Conservation (phyloP, 2,113 vertebrate species). For the Erythrocercus mccallii region DNA sequence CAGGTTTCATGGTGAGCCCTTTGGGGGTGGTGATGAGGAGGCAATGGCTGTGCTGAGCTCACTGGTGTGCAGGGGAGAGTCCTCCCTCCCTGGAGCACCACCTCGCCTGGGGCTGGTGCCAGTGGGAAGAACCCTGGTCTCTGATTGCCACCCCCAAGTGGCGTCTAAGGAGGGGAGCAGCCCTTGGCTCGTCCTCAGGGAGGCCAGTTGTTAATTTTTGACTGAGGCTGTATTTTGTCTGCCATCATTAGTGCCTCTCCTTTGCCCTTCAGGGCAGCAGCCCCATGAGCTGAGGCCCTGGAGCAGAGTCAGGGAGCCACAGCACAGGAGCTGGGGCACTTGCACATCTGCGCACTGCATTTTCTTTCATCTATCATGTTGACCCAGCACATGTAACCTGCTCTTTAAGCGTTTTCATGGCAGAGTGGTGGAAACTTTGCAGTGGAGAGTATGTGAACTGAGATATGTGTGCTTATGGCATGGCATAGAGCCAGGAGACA, state of each 20-base stretch:
- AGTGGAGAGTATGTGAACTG: background rate
- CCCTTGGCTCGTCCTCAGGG: background rate
- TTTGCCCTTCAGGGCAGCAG: background rate
- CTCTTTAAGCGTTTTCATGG: background rate
- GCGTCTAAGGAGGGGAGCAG: background rate
- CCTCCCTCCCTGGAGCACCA: background rate
- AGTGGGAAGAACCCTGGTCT: background rate
- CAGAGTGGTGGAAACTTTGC: background rate
- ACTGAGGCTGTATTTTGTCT: background rate
- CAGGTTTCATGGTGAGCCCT: background rate
- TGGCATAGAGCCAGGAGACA: background rate
- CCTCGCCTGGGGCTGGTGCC: accelerated
- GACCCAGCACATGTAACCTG: background rate
- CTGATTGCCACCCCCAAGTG: background rate
- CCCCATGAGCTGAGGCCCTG: background rate
- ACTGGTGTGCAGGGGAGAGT: background rate
- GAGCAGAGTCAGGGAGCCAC: background rate
- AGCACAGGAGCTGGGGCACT: background rate
- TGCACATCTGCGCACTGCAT: background rate
- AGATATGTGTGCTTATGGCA: background rate
- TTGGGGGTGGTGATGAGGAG: background rate
- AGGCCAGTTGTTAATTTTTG: background rate
- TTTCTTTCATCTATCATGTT: background rate
- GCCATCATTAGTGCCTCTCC: background rate
- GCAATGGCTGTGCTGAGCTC: background rate